phyloP scores from a whole-genome alignment of 2,113 vertebrate species.

The Tor tambroides region DNA sequence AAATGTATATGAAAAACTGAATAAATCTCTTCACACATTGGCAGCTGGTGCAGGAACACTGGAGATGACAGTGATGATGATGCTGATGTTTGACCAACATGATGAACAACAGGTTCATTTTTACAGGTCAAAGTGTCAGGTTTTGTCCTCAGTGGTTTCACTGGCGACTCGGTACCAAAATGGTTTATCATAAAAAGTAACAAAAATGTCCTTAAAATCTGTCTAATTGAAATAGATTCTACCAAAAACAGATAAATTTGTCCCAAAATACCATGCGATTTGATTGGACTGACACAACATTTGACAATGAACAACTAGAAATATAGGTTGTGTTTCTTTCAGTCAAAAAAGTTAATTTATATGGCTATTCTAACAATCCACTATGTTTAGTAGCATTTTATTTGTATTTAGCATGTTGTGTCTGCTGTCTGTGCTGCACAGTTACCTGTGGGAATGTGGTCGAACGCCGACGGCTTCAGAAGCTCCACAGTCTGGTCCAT shows the following conservation, averaged over 20 bases:
- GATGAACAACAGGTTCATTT: no score
- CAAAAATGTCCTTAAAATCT: background rate
- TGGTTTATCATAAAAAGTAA: background rate
- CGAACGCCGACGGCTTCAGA: conserved; percentile 77
- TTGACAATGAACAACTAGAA: background rate
- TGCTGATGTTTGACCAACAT: background rate
- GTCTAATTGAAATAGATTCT: background rate
- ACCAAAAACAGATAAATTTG: background rate
- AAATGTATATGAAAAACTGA: background rate
- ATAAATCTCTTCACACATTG: background rate
- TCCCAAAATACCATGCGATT: background rate
- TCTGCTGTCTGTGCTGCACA: no score
- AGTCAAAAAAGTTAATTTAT: background rate
- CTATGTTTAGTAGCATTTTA: background rate
- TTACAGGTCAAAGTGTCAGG: no score
- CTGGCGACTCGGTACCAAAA: background rate
- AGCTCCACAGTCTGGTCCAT: conserved; percentile 76
- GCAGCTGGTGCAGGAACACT: background rate
- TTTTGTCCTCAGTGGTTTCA: no score
- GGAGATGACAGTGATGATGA: no score
- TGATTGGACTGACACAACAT: background rate
- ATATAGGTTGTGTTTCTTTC: background rate
- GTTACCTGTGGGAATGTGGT: conserved; percentile 81
- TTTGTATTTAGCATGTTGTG: background rate
- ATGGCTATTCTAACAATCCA: background rate